Conservation (phyloP, 2,888 invertebrate species). For the Aphodius granarius region DNA sequence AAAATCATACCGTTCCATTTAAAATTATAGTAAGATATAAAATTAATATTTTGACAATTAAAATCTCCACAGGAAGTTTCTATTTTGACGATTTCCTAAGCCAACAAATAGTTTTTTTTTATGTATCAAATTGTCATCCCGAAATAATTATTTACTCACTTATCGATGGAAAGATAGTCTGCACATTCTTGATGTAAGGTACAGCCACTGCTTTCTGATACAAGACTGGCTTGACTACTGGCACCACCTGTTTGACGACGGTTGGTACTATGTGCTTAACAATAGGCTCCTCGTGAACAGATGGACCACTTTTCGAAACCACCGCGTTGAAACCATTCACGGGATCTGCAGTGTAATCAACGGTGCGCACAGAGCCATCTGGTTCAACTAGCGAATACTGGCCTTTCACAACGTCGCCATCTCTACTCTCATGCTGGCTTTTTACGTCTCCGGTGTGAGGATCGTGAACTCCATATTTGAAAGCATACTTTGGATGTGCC, state of each 20-base stretch:
- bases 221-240: conserved; percentile 29
- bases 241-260: conserved; percentile 42
- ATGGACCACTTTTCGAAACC: conserved; percentile 59
- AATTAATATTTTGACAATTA: too few relatives aligned
- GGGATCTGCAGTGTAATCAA: conserved; percentile 61
- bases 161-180: conserved; percentile 34
- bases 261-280: conserved; percentile 37
- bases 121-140: too few relatives aligned
- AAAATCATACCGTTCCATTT: too few relatives aligned
- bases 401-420: conserved; percentile 63
- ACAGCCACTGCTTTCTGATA: conserved; percentile 47
- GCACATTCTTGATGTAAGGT: conserved; percentile 36
- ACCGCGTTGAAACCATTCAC: conserved; percentile 63
- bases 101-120: too few relatives aligned
- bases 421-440: conserved; percentile 62
- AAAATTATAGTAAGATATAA: too few relatives aligned
- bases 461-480: conserved; percentile 65
- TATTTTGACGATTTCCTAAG: too few relatives aligned
- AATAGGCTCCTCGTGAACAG: conserved; percentile 52
- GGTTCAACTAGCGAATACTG: conserved; percentile 53
- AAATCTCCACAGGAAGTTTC: too few relatives aligned
- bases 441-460: conserved; percentile 65
- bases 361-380: conserved; percentile 54
- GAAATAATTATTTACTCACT: too few relatives aligned
- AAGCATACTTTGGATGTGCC: conserved; percentile 63